Conservation (phyloP, 2,888 invertebrate species). For the Nematopogon swammerdamellus region DNA sequence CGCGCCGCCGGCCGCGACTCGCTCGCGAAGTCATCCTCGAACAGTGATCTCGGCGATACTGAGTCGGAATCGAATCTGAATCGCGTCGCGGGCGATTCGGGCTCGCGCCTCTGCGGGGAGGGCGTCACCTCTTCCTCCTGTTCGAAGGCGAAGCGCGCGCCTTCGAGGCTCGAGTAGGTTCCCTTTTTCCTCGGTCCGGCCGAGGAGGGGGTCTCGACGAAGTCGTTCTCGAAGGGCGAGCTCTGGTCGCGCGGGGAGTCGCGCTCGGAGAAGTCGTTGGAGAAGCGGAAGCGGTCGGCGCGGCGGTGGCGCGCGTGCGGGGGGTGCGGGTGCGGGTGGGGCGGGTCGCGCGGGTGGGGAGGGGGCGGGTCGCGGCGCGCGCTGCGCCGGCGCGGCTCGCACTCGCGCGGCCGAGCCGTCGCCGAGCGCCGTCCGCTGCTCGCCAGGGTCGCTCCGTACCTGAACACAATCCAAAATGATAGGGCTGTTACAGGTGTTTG, state of each 20-base stretch:
- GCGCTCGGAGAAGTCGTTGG: constrained; percentile 60
- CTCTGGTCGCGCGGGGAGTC: constrained; percentile 30
- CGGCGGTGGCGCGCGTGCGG: constrained; percentile 14
- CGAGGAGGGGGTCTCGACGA: constrained; percentile 42
- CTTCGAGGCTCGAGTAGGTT: constrained; percentile 38
- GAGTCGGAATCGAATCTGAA: constrained; percentile 47
- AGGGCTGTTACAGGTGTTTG: too few species aligned
- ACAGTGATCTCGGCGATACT: constrained; percentile 35
- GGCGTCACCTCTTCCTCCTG: constrained; percentile 38
- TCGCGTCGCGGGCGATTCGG: constrained; percentile 30
- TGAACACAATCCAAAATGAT: constrained; percentile 9
- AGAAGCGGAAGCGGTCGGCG: constrained; percentile 43
- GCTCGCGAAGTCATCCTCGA: constrained; percentile 70
- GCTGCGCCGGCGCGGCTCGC: constrained; percentile 11
- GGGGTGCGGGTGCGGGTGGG: constrained; percentile 17
- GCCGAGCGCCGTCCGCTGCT: constrained; percentile 30
- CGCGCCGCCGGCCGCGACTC: constrained; percentile 30
- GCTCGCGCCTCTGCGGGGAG: constrained; percentile 33
- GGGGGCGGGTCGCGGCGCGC: constrained; percentile 16
- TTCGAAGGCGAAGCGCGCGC: constrained; percentile 41
- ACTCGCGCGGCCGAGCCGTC: constrained; percentile 16
- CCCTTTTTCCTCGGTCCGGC: constrained; percentile 29
- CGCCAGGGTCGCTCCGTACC: constrained; percentile 40
- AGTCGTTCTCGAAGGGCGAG: constrained; percentile 62
- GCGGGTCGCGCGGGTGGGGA: constrained; percentile 17